phyloP scores from a whole-genome alignment of 2,888 invertebrate genomes.

The Acanthosoma haemorrhoidale region DNA sequence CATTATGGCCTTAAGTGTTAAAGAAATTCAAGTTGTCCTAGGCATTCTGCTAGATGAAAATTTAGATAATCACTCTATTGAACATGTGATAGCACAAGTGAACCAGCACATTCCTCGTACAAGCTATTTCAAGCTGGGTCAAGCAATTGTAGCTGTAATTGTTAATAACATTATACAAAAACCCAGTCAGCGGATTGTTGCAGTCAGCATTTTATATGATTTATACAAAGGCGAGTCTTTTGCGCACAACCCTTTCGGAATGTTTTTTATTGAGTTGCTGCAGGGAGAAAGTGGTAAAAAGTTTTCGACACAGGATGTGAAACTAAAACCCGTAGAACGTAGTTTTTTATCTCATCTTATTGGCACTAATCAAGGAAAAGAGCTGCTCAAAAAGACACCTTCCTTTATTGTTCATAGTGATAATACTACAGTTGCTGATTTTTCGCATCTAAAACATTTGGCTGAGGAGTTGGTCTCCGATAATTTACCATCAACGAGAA shows the following conservation, averaged over 20 bases:
- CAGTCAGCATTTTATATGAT: conserved; percentile 63
- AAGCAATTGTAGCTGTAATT: conserved; percentile 57
- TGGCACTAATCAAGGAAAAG: conserved; percentile 24
- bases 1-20: conserved; percentile 12
- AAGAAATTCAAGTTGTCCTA: conserved; percentile 41
- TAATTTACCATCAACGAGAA: conserved; percentile 21
- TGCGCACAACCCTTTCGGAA: conserved; percentile 63
- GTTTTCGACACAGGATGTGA: conserved; percentile 15
- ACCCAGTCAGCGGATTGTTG: conserved; percentile 62
- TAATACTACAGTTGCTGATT: conserved; percentile 29
- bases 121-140: conserved; percentile 71
- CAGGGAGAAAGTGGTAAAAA: conserved; percentile 29
- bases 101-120: conserved; percentile 72
- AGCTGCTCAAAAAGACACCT: conserved; percentile 33
- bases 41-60: conserved; percentile 69
- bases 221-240: conserved; percentile 63
- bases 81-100: conserved; percentile 67
- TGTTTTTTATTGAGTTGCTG: conserved; percentile 59
- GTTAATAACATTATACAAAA: conserved; percentile 66
- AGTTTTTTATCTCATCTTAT: conserved; percentile 33
- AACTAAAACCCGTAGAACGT: conserved; percentile 28
- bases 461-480: conserved; percentile 30
- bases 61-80: conserved; percentile 67
- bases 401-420: conserved; percentile 23
- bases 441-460: conserved; percentile 31